Evolutionary conservation across 92 coral and sea anemone species (phyloP).

Genomic region (Actinostola sp.): DNA sequence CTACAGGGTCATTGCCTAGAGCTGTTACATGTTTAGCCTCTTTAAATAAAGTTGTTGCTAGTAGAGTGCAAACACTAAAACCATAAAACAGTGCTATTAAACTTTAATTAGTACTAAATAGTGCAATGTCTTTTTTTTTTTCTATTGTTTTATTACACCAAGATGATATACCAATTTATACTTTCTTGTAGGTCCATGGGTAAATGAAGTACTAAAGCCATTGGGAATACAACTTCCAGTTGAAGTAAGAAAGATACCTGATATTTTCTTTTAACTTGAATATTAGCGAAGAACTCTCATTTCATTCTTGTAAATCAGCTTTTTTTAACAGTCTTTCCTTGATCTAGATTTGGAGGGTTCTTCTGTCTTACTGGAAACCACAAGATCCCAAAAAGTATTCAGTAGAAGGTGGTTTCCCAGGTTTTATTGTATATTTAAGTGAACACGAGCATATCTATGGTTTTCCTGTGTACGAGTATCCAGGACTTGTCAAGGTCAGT

Average conservation of each 20-base stretch:
- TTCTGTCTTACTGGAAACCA: conserved; percentile 82
- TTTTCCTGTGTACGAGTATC: conserved; percentile 82
- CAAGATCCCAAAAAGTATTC: conserved; percentile 57
- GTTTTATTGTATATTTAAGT: conserved; percentile 44
- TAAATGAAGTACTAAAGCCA: conserved; percentile 70
- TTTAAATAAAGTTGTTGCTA: too few species aligned
- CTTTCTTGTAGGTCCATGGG: conserved; percentile 80
- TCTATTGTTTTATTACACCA: too few species aligned
- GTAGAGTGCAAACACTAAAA: too few species aligned
- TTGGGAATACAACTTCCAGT: conserved; percentile 71
- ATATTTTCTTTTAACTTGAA: too few species aligned
- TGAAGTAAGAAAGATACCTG: conserved; percentile 49
- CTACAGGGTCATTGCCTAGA: too few species aligned
- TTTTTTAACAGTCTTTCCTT: neutral
- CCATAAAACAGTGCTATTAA: too few species aligned
- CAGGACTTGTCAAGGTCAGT: conserved; percentile 81
- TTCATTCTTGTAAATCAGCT: too few species aligned
- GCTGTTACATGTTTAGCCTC: too few species aligned
- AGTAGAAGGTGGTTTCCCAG: conserved; percentile 74
- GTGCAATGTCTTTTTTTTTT: neutral
- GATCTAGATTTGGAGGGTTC: conserved; percentile 59
- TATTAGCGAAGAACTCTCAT: too few species aligned
- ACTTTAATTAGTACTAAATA: too few species aligned
- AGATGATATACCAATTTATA: neutral
- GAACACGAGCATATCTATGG: conserved; percentile 64